Evolutionary conservation across 2,113 vertebrate species (phyloP).

Genomic region (Caranx melampygus): DNA sequence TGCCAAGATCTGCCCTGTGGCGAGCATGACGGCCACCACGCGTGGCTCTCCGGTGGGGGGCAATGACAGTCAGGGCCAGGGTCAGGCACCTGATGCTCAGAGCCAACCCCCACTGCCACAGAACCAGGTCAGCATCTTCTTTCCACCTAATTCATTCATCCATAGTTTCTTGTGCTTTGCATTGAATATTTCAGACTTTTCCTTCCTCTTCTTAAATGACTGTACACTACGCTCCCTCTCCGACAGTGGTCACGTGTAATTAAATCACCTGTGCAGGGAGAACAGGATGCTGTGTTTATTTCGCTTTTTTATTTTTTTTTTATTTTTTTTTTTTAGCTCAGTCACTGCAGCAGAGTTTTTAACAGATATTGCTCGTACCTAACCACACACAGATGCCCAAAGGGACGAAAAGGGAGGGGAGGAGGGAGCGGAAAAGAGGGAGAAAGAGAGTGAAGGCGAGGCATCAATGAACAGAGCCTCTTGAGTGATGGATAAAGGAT

Average conservation of each 20-base stretch:
- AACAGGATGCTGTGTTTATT: background rate
- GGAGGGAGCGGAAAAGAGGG: constrained; percentile 68
- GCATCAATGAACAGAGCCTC: constrained; percentile 83
- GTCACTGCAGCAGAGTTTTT: constrained; percentile 43
- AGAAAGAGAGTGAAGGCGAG: constrained; percentile 62
- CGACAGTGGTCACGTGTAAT: background rate
- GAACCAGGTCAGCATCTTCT: constrained; percentile 90
- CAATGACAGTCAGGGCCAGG: constrained; percentile 99
- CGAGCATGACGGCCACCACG: constrained; percentile 99
- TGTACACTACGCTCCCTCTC: background rate
- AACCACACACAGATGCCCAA: constrained; percentile 70
- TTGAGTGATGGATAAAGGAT: constrained; percentile 75
- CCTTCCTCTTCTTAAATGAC: background rate
- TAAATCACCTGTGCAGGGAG: constrained; percentile 16
- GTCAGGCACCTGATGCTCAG: constrained; percentile 99
- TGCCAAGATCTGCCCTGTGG: constrained; percentile 99
- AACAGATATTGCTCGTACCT: constrained; percentile 52
- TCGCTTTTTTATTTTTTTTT: background rate
- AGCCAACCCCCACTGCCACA: constrained; percentile 98
- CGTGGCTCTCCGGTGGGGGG: constrained; percentile 99
- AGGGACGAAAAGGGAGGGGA: constrained; percentile 58
- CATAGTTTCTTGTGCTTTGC: background rate
- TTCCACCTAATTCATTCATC: background rate
- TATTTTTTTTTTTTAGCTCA: constrained; percentile 12
- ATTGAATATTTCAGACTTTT: background rate